Evolutionary conservation across 1,140 invertebrate genomes (phyloP).

Genomic region (Neelides sp.): DNA sequence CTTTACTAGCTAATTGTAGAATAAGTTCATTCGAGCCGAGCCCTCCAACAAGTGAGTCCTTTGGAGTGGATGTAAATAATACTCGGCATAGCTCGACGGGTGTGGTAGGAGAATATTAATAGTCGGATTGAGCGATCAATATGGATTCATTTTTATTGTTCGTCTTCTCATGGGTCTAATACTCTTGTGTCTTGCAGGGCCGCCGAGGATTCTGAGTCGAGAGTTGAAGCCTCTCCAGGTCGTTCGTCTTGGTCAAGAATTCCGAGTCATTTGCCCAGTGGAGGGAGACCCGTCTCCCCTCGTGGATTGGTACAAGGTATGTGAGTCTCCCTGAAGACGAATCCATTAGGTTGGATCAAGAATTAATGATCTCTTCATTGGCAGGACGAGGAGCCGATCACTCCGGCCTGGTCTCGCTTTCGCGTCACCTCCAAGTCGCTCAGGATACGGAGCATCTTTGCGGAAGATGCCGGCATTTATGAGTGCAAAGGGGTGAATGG

Average conservation of each 20-base stretch:
- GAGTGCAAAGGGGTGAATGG: slow-evolving; percentile 32
- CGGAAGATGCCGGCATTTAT: slow-evolving; percentile 29
- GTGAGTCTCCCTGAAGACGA: not conserved
- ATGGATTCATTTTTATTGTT: not conserved
- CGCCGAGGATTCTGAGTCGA: not conserved
- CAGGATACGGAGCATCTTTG: slow-evolving; percentile 18
- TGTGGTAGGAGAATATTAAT: too few relatives aligned
- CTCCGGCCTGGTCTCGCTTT: slow-evolving; percentile 24
- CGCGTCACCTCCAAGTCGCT: slow-evolving; percentile 19
- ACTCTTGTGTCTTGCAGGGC: not conserved
- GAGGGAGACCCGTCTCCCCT: slow-evolving; percentile 22
- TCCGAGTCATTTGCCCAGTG: slow-evolving; percentile 25
- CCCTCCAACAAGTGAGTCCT: too few relatives aligned
- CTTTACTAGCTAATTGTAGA: too few relatives aligned
- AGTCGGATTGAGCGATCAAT: too few relatives aligned
- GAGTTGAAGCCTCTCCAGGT: slow-evolving; percentile 25
- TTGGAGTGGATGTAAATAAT: too few relatives aligned
- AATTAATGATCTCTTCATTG: slow-evolving; percentile 3
- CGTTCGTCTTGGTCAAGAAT: slow-evolving; percentile 22
- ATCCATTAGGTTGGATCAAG: too few relatives aligned
- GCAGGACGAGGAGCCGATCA: slow-evolving; percentile 35
- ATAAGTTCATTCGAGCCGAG: too few relatives aligned
- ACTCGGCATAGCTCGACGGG: too few relatives aligned
- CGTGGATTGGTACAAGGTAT: slow-evolving; percentile 30
- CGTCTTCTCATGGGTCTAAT: not conserved